Evolutionary conservation across 2,797 vertebrate species (phyloP).

Genomic region (Pteropus rufus): DNA sequence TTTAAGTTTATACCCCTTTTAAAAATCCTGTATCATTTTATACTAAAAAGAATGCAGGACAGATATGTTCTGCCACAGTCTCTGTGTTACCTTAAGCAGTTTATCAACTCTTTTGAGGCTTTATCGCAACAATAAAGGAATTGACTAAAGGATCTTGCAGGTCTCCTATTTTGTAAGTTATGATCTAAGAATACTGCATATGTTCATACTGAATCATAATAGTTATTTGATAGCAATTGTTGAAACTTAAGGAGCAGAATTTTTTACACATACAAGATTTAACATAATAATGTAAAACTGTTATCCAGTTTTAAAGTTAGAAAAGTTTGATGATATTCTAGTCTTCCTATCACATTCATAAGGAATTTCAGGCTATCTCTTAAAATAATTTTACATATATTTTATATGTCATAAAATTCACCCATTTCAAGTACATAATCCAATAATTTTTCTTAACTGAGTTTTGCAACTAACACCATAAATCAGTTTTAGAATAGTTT

Average conservation of each 20-base stretch:
- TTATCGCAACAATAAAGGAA: neutral
- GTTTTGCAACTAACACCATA: neutral
- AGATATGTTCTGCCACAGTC: neutral
- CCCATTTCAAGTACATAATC: neutral
- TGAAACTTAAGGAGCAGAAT: neutral
- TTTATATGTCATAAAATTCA: neutral
- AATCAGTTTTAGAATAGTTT: neutral
- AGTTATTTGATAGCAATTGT: neutral
- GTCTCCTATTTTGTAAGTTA: neutral
- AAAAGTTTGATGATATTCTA: neutral
- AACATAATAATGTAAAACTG: neutral
- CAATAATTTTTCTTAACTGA: neutral
- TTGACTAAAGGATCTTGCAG: neutral
- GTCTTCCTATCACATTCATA: neutral
- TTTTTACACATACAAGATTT: neutral
- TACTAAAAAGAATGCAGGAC: neutral
- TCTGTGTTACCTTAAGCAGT: neutral
- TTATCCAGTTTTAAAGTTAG: neutral
- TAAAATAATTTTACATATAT: neutral
- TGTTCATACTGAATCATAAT: neutral
- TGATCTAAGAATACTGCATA: neutral
- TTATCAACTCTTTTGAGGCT: neutral
- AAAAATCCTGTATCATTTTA: neutral
- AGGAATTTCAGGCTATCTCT: neutral
- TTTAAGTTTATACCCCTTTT: neutral